These are phyloP conservation scores for Parapsyche elsis DNA, from an alignment of 1,140 invertebrate genomes.

Conservation along the genomic window DNA sequence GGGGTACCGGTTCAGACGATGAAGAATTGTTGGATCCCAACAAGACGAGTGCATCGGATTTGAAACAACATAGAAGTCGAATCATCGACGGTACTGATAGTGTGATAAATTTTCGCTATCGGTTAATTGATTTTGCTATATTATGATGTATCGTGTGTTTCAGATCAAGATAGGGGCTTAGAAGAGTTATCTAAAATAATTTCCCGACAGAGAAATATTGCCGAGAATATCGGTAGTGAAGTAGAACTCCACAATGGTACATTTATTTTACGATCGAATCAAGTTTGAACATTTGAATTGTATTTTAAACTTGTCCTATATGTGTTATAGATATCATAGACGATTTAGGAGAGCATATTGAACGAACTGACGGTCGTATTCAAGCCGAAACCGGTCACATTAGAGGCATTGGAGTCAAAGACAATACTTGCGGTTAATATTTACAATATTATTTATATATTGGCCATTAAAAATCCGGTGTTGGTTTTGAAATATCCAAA, in stretches of 20 bases:
- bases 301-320: constrained; percentile 11
- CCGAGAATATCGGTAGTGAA: constrained; percentile 79
- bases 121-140: no score
- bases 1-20: constrained; percentile 53
- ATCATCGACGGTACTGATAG: constrained; percentile 44
- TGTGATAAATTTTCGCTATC: not conserved
- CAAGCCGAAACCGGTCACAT: constrained; percentile 76
- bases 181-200: constrained; percentile 82
- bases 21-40: constrained; percentile 45
- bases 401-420: constrained; percentile 73
- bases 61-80: constrained; percentile 36
- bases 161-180: constrained; percentile 81
- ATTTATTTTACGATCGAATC: constrained; percentile 40
- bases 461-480: constrained; percentile 41
- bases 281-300: constrained; percentile 30
- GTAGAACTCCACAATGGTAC: constrained; percentile 84
- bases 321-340: constrained; percentile 79
- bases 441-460: constrained; percentile 32
- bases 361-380: constrained; percentile 75
- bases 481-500: constrained; percentile 33
- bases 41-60: constrained; percentile 23
- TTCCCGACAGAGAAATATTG: constrained; percentile 80
- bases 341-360: constrained; percentile 80
- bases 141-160: no score
- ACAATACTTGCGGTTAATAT: constrained; percentile 74